Conservation (phyloP, 2,113 vertebrate species). For the Pygoscelis antarcticus region DNA sequence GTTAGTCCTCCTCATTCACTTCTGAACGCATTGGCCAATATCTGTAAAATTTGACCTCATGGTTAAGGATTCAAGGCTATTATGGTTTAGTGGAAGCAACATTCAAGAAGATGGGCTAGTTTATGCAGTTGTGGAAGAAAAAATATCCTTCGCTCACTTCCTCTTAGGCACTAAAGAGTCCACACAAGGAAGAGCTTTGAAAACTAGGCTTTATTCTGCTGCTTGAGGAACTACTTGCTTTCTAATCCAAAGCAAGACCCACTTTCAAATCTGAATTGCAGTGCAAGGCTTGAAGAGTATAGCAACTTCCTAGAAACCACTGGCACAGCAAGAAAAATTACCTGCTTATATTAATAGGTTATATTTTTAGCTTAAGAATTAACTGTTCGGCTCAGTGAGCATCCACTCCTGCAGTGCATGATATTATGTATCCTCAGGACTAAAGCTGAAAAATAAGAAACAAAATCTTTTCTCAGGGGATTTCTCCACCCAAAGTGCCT, state of each 20-base stretch:
- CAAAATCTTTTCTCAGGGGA: not conserved
- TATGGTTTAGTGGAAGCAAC: not conserved
- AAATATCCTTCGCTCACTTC: not conserved
- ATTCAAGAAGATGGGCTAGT: not conserved
- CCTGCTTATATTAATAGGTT: not conserved
- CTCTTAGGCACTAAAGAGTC: not conserved
- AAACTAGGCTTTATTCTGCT: not conserved
- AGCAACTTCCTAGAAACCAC: not conserved
- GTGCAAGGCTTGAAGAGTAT: not conserved
- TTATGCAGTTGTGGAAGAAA: not conserved
- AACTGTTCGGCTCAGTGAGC: not conserved
- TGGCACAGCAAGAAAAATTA: not conserved
- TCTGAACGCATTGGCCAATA: not conserved
- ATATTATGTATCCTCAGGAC: not conserved
- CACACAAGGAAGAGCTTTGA: not conserved
- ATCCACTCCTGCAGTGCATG: not conserved
- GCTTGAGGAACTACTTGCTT: not conserved
- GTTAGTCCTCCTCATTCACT: rapidly evolving
- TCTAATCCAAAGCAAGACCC: not conserved
- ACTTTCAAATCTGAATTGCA: not conserved
- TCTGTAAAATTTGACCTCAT: not conserved
- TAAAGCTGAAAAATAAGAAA: not conserved
- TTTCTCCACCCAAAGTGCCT: not conserved
- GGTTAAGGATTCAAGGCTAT: not conserved
- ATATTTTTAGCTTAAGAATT: not conserved